Evolutionary conservation across 1,140 invertebrate genomes (phyloP).

Genomic region (Polypedilum pembai): DNA sequence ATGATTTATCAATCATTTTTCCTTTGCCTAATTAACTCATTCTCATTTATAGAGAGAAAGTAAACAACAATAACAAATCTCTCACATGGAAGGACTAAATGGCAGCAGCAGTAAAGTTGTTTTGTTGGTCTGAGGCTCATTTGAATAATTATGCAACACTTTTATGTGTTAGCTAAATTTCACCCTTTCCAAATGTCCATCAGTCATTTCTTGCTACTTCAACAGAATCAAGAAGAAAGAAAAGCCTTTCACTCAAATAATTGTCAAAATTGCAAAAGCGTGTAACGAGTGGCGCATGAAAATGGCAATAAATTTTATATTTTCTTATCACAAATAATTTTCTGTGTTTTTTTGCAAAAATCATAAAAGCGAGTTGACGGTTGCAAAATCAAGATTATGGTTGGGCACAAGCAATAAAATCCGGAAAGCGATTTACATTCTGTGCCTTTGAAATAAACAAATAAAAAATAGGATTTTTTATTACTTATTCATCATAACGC

Average conservation of each 20-base stretch:
- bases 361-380: not conserved
- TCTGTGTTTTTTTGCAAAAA: not conserved
- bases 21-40: no score
- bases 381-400: conserved; percentile 2
- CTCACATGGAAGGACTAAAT: no score
- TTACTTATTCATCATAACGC: no score
- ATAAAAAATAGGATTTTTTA: conserved; percentile 23
- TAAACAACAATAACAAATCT: no score
- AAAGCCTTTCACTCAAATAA: not conserved
- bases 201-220: not conserved
- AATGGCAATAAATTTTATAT: not conserved
- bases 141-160: conserved; percentile 23
- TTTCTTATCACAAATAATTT: conserved; percentile 5
- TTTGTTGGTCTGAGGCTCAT: not conserved
- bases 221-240: not conserved
- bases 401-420: conserved; percentile 5
- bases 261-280: not conserved
- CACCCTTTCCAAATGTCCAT: not conserved
- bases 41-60: no score
- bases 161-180: not conserved
- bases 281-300: not conserved
- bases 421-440: conserved; percentile 23
- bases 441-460: not conserved
- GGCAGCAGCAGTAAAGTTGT: not conserved
- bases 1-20: no score